Evolutionary conservation across 2,113 vertebrate genomes (phyloP), one percentile per base, ranked within the genome.

Genomic region (Eurystomus gularis): DNA sequence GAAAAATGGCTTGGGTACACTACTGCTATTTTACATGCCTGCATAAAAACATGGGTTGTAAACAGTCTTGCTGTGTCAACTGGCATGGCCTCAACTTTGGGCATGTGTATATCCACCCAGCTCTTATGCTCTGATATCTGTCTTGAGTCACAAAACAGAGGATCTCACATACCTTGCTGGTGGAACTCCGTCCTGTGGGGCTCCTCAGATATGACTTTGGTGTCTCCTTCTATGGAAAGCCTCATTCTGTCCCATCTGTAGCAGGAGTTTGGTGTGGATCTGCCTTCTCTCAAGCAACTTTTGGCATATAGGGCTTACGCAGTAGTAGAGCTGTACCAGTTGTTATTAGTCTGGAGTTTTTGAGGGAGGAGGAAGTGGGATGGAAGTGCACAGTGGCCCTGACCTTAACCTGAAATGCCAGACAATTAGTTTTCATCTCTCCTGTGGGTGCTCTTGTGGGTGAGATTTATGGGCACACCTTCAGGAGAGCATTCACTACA

Each of bases 161-260:
- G 11, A 28, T 68, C 28, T 80, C 31, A 3, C 55, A 61, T 65
- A 29, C 20, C 12, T 46, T 48, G 12, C 42, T 12, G n/a, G 8
- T 25, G n/a, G n/a, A 3, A 52, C 69, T 29, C 40, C 35, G 60
- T 54, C 39, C 68, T 24, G 9, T 21, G 23, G 40, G 42, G 42
- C 10, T 92, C 46, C 51, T 65, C 71, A 35, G 52, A 64, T 28
- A 2, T 26, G 12, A 10, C 37, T 52, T 66, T 68, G 25, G 11
- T 55, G 7, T 23, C 65, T 75, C 46, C 46, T 84, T 28, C 54
- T 21, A 3, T 58, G 54, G 33, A 72, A 35, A 78, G 13, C 33
- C 28, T 58, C 1, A 0, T 75, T 62, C 79, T 64, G 29, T 35
- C 48, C 26, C 29, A n/a, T 48, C 52, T 2, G 0, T 2, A 3